A percentile compares a stretch with the other conserved stretches of the same genome.
These are phyloP conservation scores for Umimayanthus chanpuru DNA, from an alignment of 92 coral and sea anemone genomes.

Conservation along the genomic window DNA sequence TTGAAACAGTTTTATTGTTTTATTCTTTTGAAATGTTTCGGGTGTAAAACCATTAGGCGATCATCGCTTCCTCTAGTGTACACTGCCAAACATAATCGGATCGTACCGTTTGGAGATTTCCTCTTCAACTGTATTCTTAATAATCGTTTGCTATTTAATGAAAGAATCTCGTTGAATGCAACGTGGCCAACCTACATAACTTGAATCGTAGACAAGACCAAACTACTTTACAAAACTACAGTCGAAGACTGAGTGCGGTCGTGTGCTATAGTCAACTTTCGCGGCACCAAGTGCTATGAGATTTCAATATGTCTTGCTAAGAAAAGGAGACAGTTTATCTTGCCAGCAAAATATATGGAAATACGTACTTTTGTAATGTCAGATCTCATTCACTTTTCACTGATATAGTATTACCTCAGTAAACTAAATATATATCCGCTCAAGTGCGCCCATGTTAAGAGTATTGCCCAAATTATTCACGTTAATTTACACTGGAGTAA, in stretches of 20 bases:
- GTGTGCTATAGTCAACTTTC: not conserved
- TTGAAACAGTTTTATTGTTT: not conserved
- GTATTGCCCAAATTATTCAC: not conserved
- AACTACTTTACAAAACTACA: not conserved
- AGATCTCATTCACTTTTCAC: not conserved
- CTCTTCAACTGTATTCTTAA: not conserved
- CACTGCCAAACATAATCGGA: not conserved
- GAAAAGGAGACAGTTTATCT: not conserved
- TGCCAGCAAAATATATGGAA: not conserved
- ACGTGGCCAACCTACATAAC: not conserved
- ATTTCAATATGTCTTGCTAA: not conserved
- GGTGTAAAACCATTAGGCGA: not conserved
- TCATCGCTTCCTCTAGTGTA: not conserved
- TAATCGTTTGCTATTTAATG: not conserved
- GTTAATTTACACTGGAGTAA: not conserved
- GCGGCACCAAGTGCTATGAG: not conserved
- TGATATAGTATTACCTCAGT: not conserved
- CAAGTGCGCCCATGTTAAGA: not conserved
- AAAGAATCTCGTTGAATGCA: not conserved
- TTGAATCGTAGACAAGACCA: not conserved
- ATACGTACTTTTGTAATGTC: not conserved
- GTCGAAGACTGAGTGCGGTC: not conserved
- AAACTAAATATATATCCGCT: not conserved
- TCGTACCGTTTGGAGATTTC: not conserved
- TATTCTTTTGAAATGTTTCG: not conserved